Evolutionary conservation across 2,888 invertebrate species (phyloP).

Genomic region (Smittia sp.): DNA sequence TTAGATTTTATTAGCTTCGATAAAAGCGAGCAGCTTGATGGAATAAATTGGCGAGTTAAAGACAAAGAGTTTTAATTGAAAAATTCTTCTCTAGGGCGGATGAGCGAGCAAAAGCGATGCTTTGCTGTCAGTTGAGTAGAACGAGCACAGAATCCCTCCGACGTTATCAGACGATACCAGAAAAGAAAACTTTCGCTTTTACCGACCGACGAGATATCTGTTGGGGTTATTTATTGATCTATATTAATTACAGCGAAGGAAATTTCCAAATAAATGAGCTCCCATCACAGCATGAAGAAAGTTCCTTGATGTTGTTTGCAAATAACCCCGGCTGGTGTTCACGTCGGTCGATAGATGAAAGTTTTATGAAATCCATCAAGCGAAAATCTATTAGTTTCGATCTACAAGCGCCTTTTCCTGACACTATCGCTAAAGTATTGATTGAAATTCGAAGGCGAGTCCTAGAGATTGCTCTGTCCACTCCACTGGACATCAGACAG

Average conservation of each 20-base stretch:
- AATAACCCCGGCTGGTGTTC: background rate
- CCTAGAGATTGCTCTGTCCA: no score
- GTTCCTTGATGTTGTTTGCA: background rate
- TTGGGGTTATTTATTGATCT: conserved; percentile 34
- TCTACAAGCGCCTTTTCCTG: background rate
- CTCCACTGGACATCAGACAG: no score
- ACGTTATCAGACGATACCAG: no score
- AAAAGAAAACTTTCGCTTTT: no score
- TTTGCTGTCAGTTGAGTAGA: no score
- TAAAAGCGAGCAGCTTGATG: no score
- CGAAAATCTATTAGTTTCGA: background rate
- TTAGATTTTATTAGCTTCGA: no score
- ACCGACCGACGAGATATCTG: conserved; percentile 1
- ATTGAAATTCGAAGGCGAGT: background rate
- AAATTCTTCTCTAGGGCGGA: no score
- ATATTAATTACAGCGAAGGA: conserved; percentile 36
- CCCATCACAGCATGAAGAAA: conserved; percentile 4
- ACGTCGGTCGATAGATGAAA: background rate
- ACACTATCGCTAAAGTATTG: background rate
- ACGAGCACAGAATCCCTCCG: no score
- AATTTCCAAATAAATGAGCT: conserved; percentile 37
- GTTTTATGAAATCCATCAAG: conserved; percentile 5
- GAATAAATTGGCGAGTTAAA: no score
- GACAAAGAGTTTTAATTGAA: no score
- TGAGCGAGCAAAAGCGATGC: no score